Base-by-base conservation (phyloP, 2,888 invertebrate species). In the Drosophila aldrichi region DNA sequence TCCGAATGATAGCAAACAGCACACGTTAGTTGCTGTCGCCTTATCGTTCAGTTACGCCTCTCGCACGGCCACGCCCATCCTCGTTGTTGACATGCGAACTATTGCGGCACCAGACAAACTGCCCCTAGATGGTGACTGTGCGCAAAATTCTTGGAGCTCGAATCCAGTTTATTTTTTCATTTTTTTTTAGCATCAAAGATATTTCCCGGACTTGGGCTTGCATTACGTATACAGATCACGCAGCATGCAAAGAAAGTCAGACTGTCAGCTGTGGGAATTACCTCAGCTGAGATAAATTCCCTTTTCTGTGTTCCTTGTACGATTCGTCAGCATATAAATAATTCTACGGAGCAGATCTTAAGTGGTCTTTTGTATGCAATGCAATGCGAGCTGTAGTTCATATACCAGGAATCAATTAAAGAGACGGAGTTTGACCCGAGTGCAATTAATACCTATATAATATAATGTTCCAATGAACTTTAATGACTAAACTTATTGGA, bases 171-270 rank as follows among this genome's bases (percentile, higher is more conserved):
- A 6, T 38, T 38, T 38, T 25, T 1, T 38, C 16, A 5, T 9
- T 7, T 0, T 7, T 38, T 38, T 38, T 38, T 36, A 38, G 44
- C 25, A 51, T 20, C 58, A n/a, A 25, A 34, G 20, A 41, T 65
- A 38, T 44, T 66, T 59, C 51, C 68, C 18, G 14, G 9, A 2
- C 20, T 29, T 38, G 1, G n/a, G 54, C 12, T 0, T 34, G 56
- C 57, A 70, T 76, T 77, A 62, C 64, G 58, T 22, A 70, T 36
- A 59, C 71, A 59, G 46, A 62, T 56, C 74, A 75, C 75, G 78
- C 78, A 77, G 32, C 78, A 51, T 68, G 18, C 36, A 16, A 48
- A 36, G 54, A 43, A 60, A 65, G 61, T 56, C n/a, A 38, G 51
- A n/a, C 14, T 2, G 32, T 2, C 32, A 9, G 2, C 18, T 40